Percentiles rank a stretch among this genome's conserved stretches.
These are phyloP conservation scores for Euura lappo DNA, from an alignment of 1,140 invertebrate genomes.

Conservation along the genomic window DNA sequence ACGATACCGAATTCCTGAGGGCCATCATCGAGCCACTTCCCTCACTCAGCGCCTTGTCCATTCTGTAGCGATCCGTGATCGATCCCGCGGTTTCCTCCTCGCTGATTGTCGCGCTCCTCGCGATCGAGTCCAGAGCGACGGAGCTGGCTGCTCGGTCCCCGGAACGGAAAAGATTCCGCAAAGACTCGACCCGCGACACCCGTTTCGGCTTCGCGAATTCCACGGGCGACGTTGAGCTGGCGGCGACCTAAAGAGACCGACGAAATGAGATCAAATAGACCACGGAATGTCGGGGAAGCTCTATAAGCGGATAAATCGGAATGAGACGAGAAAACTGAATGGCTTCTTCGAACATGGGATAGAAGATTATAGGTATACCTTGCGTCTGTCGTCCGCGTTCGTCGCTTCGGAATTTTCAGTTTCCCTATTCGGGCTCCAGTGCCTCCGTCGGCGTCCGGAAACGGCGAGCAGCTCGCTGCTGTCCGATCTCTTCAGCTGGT, in stretches of 20 bases:
- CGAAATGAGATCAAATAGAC: too few relatives aligned
- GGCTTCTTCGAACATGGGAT: background rate
- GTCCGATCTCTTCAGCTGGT: slow-evolving; percentile 66
- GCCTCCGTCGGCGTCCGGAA: slow-evolving; percentile 52
- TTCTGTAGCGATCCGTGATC: slow-evolving; percentile 33
- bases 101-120: slow-evolving; percentile 38
- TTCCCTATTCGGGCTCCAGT: slow-evolving; percentile 57
- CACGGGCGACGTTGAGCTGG: slow-evolving; percentile 9
- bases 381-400: slow-evolving; percentile 37
- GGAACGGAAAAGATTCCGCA: slow-evolving; percentile 62
- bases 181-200: slow-evolving; percentile 65
- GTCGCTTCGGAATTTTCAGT: slow-evolving; percentile 31
- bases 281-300: background rate
- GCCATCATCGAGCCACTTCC: slow-evolving; percentile 25
- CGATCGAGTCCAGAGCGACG: slow-evolving; percentile 22
- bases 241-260: too few relatives aligned
- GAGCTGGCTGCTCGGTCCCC: slow-evolving; percentile 32
- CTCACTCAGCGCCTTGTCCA: slow-evolving; percentile 54
- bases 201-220: slow-evolving; percentile 51
- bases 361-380: slow-evolving; percentile 32
- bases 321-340: background rate
- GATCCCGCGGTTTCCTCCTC: slow-evolving; percentile 36
- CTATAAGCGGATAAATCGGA: too few relatives aligned
- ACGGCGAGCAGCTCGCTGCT: slow-evolving; percentile 63
- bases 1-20: slow-evolving; percentile 27